Evolutionary conservation across 2,888 invertebrate species (phyloP), one percentile per base, ranked within the genome.

Genomic region (Lamproptera curius): DNA sequence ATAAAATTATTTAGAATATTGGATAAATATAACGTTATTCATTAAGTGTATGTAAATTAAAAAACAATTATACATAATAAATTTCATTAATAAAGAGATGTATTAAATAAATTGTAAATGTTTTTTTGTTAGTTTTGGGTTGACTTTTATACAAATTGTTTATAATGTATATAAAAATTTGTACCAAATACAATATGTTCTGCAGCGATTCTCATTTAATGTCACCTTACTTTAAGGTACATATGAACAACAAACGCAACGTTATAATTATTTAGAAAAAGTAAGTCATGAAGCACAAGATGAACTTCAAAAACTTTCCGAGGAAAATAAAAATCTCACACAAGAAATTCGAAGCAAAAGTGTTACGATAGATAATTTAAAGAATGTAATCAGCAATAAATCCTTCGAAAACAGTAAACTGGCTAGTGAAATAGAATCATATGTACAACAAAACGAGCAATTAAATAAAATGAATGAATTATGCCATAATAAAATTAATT

Each of bases 211-310:
- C n/a, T n/a, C n/a, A n/a, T n/a, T n/a, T n/a, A n/a, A n/a, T n/a
- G n/a, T n/a, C n/a, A n/a, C n/a, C n/a, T n/a, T n/a, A 44, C 66
- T 67, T 33, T 46, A n/a, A 84, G 86, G 68, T 63, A 63, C 63
- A 9, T 80, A 71, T 55, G 76, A 80, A 55, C 72, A 75, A 61
- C 57, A 61, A 16, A 42, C 70, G 17, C 66, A 75, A 47, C 72
- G 64, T 8, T 76, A 75, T 56, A 64, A 73, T 9, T 67, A 69
- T 54, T 73, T 83, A 37, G 77, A 83, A 62, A 67, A 72, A 53
- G 71, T 67, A 55, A 61, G 70, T 23, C 61, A 73, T 45, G 63
- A 63, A 50, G 66, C 59, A n/a, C 58, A 58, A 51, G 61, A 68
- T 4, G 65, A 75, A 60, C 50, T 72, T 28, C 54, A 69, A 34